Base-by-base conservation (phyloP, 2,797 vertebrate species). In the Anolis apletophallus region DNA sequence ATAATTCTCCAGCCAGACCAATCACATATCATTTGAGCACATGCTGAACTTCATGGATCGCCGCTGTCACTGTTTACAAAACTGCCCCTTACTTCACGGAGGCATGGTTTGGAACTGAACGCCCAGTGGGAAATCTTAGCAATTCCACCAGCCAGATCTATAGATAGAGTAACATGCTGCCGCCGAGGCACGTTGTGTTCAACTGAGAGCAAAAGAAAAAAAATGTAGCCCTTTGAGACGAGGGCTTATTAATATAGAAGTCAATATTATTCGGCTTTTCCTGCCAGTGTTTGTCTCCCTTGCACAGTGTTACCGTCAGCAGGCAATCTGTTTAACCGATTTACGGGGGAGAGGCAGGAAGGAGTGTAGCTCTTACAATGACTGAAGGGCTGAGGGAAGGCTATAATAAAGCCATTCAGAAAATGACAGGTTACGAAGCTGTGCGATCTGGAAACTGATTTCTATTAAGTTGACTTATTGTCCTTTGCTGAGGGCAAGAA, bases 391-490 rank as follows among this genome's bases (percentile, higher is more conserved):
- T 78, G 73, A 7, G 5, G 57, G 86, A 91, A 92, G 91, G 92
- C 91, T 91, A 61, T 95, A 96, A 97, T 96, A 95, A 96, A 96
- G 93, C 94, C 94, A 95, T 94, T 95, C 93, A 94, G 92, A 93
- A 96, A 95, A 96, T 96, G 95, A 96, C 96, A 97, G 96, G 95
- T 96, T 96, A 95, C 94, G 92, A 92, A 89, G 90, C 89, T 94
- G 91, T 95, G 93, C 95, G 96, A 96, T 97, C 94, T 92, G 94
- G 93, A 93, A 93, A 94, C 88, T 40, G 90, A 96, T 95, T 96
- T 94, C 93, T 94, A 91, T 96, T 95, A 95, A 96, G 96, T 95
- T 94, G 93, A 95, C 95, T 96, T 93, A 95, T 92, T 92, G 90
- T 94, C 94, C 91, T 77, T 84, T 83, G 91, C 89, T 36, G 0